Evolutionary conservation across 2,888 invertebrate species (phyloP).

Genomic region (Leptogaster cylindrica): DNA sequence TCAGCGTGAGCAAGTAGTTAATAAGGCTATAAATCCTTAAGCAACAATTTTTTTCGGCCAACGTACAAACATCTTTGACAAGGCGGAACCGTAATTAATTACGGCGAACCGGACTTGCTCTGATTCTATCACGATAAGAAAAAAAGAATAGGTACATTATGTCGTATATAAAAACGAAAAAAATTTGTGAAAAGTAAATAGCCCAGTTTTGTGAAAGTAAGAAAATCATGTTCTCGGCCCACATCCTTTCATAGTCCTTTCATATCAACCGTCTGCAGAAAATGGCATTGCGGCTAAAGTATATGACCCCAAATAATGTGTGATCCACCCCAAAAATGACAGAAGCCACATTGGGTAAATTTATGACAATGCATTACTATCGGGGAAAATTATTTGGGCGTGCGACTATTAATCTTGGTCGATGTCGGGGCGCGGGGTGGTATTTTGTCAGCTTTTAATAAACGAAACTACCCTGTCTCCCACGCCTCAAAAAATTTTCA

Average conservation of each 20-base stretch:
- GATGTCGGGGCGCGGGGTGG: slow-evolving; percentile 1
- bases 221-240: slow-evolving; percentile 3
- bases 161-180: no score
- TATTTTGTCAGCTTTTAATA: slow-evolving; percentile 29
- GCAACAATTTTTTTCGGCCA: slow-evolving; percentile 26
- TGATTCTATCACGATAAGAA: slow-evolving; percentile 14
- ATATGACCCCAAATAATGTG: slow-evolving; percentile 20
- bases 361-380: slow-evolving; percentile 33
- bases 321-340: slow-evolving; percentile 34
- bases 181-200: slow-evolving; percentile 11
- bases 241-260: slow-evolving; percentile 17
- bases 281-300: slow-evolving; percentile 5
- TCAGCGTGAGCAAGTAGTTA: slow-evolving; percentile 25
- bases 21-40: slow-evolving; percentile 21
- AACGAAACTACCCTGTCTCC: no score
- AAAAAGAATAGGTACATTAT: no score
- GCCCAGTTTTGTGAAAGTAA: slow-evolving; percentile 17
- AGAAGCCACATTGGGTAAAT: slow-evolving; percentile 30
- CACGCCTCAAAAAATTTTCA: no score
- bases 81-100: slow-evolving; percentile 28
- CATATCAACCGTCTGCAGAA: slow-evolving; percentile 1
- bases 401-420: slow-evolving; percentile 30
- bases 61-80: slow-evolving; percentile 20
- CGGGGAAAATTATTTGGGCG: slow-evolving; percentile 32
- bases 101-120: not conserved